Evolutionary conservation across 2,113 vertebrate species (phyloP), one percentile per base, ranked within the genome.

Genomic region (Hemiscyllium ocellatum): DNA sequence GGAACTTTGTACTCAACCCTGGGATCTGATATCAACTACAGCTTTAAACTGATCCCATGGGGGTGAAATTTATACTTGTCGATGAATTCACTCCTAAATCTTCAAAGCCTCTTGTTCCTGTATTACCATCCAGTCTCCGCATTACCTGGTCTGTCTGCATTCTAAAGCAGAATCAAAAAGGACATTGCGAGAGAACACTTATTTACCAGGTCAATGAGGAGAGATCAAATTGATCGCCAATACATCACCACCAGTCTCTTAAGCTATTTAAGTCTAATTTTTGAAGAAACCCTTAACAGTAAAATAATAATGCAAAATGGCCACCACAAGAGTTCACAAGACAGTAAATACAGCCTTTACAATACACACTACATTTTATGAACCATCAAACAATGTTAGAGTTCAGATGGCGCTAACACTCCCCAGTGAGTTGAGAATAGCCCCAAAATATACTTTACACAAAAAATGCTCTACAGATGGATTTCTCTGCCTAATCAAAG

Each of bases 161-260:
- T 93, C 89, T 10, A 66, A 66, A 93, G 61, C 89, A 37, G 61
- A 93, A 93, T 93, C 33, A 37, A 93, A 93, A 93, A 93, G 61
- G 65, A 65, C 61, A 65, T 91, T 91, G 89, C n/a, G n/a, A 56
- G 65, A 29, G 5, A 65, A 29, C 89, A 93, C 61, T 61, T 93
- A 37, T 93, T 93, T 93, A 93, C 89, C 89, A 93, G 33, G 89
- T 93, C 89, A 93, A 93, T 93, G 61, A 93, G 66, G 61, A 93
- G 89, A 66, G 61, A 93, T 93, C 61, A 68, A 20, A 22, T 61
- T 93, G 89, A 93, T 66, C 22, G 19, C 42, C 61, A 37, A 66
- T 93, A 37, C 19, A 37, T 66, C 19, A 5, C 65, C 61, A n/a
- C 87, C 61, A 29, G n/a, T n/a, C 87, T 17, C 61, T 91, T 93